Base-by-base conservation (phyloP, 2,113 vertebrate species). In the Scomber scombrus region DNA sequence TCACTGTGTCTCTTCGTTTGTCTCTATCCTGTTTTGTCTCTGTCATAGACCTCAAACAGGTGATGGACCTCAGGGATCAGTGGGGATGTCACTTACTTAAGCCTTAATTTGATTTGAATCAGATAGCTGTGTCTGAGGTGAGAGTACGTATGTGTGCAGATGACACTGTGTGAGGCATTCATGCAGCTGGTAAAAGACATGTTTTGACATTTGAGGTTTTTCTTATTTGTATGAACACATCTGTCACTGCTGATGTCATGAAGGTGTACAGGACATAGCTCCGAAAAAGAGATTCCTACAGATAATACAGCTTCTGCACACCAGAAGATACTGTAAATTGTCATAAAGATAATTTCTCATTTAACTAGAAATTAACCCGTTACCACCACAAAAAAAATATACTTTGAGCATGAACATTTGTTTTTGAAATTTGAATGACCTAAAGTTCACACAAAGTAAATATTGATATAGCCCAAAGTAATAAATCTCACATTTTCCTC, bases 31-130 rank as follows among this genome's bases (percentile, higher is more conserved):
- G 45, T 73, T 63, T 49, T 61, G 67, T 81, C 70, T 84, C 31
- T 19, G 58, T 67, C 40, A 43, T 14, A 83, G 67, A 75, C 51
- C 72, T 81, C 51, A 81, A 88, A 85, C 58, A 77, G 71, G 64
- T 85, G 70, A 87, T 64, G 58, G 73, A 88, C 82, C 66, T 75
- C 6, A 77, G 62, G 56, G 81, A 72, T 71, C 15, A 14, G 14
- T 3, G n/a, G 26, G 29, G 19, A 50, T 70, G 64, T 66, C 63
- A 70, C 49, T 84, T 69, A 51, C 13, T 65, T 74, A 55, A 34
- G 47, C 14, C 71, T 77, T 83, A 15, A 82, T 77, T 72, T 82
- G 49, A 81, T 87, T 51, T 66, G 58, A 73, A 65, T 80, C 49
- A 72, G 29, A 13, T 65, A 18, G 55, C 57, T 45, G 40, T 70